phyloP scores from a whole-genome alignment of 2,888 invertebrate genomes.

The Drosophila setosimentum region DNA sequence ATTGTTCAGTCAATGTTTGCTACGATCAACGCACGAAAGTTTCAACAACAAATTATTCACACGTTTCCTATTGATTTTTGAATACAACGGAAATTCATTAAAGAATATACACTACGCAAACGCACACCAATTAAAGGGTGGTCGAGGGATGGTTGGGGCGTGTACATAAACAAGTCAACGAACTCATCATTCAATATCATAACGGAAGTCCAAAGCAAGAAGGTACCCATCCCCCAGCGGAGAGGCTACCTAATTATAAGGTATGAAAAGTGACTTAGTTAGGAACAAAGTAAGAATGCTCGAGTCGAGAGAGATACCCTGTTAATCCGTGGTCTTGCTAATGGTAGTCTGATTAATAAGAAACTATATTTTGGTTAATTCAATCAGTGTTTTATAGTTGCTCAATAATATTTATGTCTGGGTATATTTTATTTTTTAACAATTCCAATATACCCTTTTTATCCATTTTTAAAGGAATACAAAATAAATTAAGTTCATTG shows the following conservation, averaged over 20 bases:
- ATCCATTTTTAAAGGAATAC: background rate
- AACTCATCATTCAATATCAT: slow-evolving; percentile 24
- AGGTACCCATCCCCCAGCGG: background rate
- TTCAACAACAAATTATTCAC: slow-evolving; percentile 40
- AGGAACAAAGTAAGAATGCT: background rate
- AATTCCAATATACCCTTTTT: background rate
- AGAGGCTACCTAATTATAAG: background rate
- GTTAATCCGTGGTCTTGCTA: background rate
- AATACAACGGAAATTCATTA: slow-evolving; percentile 18
- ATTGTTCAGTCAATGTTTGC: slow-evolving; percentile 14
- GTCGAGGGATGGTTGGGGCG: background rate
- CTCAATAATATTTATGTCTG: background rate
- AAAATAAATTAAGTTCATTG: background rate
- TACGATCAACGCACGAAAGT: slow-evolving; percentile 10
- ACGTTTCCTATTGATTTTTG: slow-evolving; percentile 43
- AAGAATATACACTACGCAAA: slow-evolving; percentile 1
- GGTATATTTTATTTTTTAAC: background rate
- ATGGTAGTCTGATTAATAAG: background rate
- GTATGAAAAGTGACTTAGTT: background rate
- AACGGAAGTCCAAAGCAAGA: slow-evolving; percentile 18
- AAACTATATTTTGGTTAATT: background rate
- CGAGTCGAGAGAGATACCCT: background rate
- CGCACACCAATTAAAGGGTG: background rate
- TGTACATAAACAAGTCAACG: slow-evolving; percentile 38
- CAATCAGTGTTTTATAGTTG: no score